Conservation (phyloP, 1,140 invertebrate species). For the Eufriesea mexicana region DNA sequence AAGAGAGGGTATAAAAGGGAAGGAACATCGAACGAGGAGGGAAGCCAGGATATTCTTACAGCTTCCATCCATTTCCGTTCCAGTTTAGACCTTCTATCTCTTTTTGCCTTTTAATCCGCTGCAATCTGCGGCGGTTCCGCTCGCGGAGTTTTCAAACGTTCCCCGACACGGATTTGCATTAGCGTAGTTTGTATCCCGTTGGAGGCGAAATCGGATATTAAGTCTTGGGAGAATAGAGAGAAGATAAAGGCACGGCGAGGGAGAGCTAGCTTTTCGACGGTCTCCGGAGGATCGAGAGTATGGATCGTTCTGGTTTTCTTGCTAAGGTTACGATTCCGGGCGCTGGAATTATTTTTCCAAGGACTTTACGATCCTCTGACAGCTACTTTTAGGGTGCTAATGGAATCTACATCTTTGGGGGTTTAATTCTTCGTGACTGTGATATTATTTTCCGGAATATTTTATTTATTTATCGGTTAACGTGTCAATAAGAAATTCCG, state of each 20-base stretch:
- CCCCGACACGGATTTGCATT: conserved; percentile 31
- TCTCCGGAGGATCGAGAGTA: background rate
- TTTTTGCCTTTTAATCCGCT: conserved; percentile 3
- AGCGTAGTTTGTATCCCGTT: conserved; percentile 16
- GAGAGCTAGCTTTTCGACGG: background rate
- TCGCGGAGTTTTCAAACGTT: conserved; percentile 16
- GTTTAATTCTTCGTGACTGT: no score
- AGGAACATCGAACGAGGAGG: background rate
- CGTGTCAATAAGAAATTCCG: no score
- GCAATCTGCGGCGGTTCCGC: conserved; percentile 11
- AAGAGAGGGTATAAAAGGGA: background rate
- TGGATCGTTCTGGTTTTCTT: background rate
- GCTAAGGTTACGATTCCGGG: background rate
- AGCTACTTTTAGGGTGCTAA: background rate
- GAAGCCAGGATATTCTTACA: background rate
- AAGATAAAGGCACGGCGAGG: background rate
- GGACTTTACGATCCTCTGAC: background rate
- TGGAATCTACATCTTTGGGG: background rate
- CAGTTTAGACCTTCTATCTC: background rate
- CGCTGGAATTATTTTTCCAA: background rate
- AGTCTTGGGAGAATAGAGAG: background rate
- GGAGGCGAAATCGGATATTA: conserved; percentile 26
- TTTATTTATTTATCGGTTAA: no score
- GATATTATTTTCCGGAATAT: no score
- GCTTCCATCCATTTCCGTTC: background rate